Conservation (phyloP, 2,888 invertebrate genomes). For the Hofmannophila pseudospretella region DNA sequence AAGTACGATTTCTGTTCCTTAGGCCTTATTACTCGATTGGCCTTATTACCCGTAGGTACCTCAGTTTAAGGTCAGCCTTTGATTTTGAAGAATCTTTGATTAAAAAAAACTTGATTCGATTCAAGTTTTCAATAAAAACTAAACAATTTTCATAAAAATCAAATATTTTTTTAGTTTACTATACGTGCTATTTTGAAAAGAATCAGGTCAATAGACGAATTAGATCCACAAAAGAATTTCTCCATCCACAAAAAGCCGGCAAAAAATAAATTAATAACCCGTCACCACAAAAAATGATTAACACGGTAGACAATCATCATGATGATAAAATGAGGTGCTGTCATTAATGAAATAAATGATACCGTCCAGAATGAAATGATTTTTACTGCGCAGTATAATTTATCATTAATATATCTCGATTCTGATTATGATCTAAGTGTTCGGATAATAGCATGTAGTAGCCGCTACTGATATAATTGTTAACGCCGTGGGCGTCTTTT, state of each 20-base stretch:
- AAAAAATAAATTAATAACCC: slow-evolving; percentile 43
- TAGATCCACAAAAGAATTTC: slow-evolving; percentile 2
- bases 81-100: no score
- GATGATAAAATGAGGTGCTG: slow-evolving; percentile 37
- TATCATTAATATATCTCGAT: slow-evolving; percentile 17
- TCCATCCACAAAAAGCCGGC: background rate
- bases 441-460: slow-evolving; percentile 16
- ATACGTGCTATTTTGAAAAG: no score
- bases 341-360: slow-evolving; percentile 35
- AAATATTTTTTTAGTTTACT: no score
- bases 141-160: no score
- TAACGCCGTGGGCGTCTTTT: slow-evolving; percentile 40
- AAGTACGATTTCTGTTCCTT: no score
- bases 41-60: no score
- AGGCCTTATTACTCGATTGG: no score
- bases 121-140: no score
- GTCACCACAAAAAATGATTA: slow-evolving; percentile 42
- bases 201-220: background rate
- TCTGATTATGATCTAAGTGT: slow-evolving; percentile 40
- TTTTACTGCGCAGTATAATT: slow-evolving; percentile 2
- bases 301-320: slow-evolving; percentile 40
- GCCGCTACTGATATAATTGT: slow-evolving; percentile 50
- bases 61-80: no score
- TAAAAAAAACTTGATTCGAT: no score
- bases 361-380: slow-evolving; percentile 5